Evolutionary conservation across 2,113 vertebrate species (phyloP), one percentile per base, ranked within the genome.

Genomic region (Ageneiosus marmoratus): DNA sequence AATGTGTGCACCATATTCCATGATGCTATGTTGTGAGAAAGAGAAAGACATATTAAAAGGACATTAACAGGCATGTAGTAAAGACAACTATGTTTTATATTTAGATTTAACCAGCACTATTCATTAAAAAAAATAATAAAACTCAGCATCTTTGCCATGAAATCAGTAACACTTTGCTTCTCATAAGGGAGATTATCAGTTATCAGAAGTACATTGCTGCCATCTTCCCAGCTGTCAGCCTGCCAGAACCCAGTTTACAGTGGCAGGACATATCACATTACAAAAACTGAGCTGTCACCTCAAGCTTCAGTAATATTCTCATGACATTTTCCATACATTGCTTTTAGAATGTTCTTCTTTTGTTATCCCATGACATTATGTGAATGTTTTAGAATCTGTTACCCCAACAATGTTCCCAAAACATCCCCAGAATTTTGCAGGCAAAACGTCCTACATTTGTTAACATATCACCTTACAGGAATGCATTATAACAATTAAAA

Each of bases 1-100:
- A 46, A 79, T 27, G 44, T 78, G 29, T 62, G 29, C 37, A 63
- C 13, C 76, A 46, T 78, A 48, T 79, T 63, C n/a, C 32, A 29
- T 77, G 20, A 37, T 0, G 6, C 32, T 58, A 48, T 13, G 22
- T 27, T 56, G 20, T 24, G 74, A 56, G 34, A 53, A n/a, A n/a
- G 55, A 3, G 73, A 4, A 53, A 76, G 10, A 29, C 29, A 56
- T 60, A 8, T 16, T 37, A 16, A 27, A 27, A 27, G 56, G 11
- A 32, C 32, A 76, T 22, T 24, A 41, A 58, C 53, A 55, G 53
- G 37, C 7, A 11, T 8, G 29, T 18, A 63, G 32, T 44, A n/a
- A 60, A 62, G 15, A n/a, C 51, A 58, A 16, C 34, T 18, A 11
- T 58, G 24, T 4, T 15, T 10, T 46, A 56, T 5, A 27, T 1